phyloP scores from a whole-genome alignment of 2,888 invertebrate species.

The Griposia aprilina region DNA sequence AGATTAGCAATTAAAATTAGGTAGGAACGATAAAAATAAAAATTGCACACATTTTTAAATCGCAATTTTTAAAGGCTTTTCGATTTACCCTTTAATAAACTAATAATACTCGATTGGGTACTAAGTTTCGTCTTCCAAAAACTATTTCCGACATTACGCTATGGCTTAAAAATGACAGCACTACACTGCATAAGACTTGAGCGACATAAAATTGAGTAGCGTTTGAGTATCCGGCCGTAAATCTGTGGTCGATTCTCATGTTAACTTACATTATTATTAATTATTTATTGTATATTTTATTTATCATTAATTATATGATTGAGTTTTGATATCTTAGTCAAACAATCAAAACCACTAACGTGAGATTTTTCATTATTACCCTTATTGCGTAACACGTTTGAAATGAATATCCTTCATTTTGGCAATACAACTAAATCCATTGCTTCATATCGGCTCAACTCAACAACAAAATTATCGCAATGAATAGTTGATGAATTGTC shows the following conservation, averaged over 20 bases:
- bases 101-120: not conserved
- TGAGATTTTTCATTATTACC: not conserved
- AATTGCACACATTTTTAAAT: no score
- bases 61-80: not conserved
- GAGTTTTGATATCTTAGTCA: not conserved
- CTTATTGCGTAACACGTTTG: not conserved
- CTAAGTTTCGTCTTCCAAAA: not conserved
- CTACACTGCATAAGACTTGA: not conserved
- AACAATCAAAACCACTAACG: not conserved
- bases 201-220: not conserved
- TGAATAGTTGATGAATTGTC: not conserved
- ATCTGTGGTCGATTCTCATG: not conserved
- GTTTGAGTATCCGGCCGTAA: not conserved
- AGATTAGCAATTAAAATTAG: not conserved
- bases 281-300: no score
- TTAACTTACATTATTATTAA: no score
- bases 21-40: not conserved
- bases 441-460: not conserved
- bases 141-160: conserved; percentile 70
- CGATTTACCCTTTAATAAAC: not conserved
- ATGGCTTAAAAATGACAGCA: not conserved
- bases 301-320: no score
- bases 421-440: not conserved
- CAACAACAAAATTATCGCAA: not conserved
- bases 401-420: not conserved